Conservation (phyloP, 2,888 invertebrate species). For the Aricia artaxerxes region DNA sequence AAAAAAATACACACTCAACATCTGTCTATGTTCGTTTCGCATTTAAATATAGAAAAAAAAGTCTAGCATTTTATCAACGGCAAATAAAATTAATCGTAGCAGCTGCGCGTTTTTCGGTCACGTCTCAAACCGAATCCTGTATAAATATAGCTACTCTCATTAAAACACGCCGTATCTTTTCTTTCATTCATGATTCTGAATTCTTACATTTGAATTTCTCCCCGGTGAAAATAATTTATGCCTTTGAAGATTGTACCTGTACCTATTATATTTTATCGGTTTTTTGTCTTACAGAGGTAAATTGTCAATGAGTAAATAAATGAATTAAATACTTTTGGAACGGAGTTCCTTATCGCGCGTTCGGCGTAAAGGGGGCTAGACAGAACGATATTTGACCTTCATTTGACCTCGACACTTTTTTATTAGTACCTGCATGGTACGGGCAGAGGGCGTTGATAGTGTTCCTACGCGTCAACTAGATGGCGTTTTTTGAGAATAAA, state of each 20-base stretch:
- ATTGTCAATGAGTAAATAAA: neutral
- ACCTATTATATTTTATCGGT: neutral
- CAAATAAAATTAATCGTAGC: slow-evolving; percentile 61
- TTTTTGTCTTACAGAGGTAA: neutral
- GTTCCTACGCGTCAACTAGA: no score
- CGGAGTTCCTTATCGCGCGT: no score
- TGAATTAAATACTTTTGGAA: no score
- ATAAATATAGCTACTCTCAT: slow-evolving; percentile 32
- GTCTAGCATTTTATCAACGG: slow-evolving; percentile 52
- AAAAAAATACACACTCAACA: neutral
- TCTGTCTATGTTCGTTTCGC: slow-evolving; percentile 36
- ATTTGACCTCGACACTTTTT: no score
- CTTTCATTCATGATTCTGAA: slow-evolving; percentile 27
- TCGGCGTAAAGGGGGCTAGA: no score
- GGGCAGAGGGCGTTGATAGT: no score
- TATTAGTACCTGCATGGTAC: no score
- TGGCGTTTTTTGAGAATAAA: no score
- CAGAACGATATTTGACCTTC: no score
- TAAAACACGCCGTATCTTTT: slow-evolving; percentile 7
- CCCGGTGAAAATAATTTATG: neutral
- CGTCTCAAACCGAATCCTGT: slow-evolving; percentile 39
- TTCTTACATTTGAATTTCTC: slow-evolving; percentile 17
- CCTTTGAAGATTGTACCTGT: slow-evolving; percentile 1
- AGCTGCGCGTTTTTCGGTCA: slow-evolving; percentile 51
- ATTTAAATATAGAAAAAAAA: slow-evolving; percentile 57